Conservation (phyloP, 2,797 vertebrate species). For the Columba guinea region DNA sequence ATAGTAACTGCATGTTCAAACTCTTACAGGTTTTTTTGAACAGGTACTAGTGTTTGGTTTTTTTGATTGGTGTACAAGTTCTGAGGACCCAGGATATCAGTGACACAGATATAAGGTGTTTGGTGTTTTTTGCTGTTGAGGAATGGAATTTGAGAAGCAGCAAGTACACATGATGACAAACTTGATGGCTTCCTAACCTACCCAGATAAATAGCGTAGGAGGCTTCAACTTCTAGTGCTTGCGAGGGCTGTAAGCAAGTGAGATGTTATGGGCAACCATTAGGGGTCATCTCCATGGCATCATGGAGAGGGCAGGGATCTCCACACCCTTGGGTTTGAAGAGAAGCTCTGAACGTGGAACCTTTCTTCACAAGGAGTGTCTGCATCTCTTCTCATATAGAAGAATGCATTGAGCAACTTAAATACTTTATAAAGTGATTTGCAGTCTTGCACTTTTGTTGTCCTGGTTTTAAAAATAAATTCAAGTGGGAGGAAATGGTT, state of each 20-base stretch:
- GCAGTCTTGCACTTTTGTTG: not conserved
- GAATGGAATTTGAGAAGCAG: not conserved
- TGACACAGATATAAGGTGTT: not conserved
- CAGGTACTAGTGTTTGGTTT: not conserved
- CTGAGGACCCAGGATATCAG: not conserved
- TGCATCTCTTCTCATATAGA: not conserved
- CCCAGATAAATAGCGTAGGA: not conserved
- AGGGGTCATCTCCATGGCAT: not conserved
- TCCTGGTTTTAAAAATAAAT: slow-evolving; percentile 27
- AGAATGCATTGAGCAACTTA: accelerated
- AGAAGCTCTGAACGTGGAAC: not conserved
- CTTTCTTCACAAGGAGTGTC: not conserved
- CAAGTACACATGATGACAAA: not conserved
- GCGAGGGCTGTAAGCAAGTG: not conserved
- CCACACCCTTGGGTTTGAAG: not conserved
- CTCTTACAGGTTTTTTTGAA: not conserved
- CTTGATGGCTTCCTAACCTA: not conserved
- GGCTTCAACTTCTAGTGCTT: not conserved
- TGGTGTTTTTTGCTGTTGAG: not conserved
- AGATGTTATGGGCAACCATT: not conserved
- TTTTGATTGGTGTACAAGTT: not conserved
- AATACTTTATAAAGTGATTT: not conserved
- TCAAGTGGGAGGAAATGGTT: not conserved
- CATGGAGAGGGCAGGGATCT: not conserved
- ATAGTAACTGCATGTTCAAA: not conserved